Evolutionary conservation across 2,888 invertebrate species (phyloP), one percentile per base, ranked within the genome.

Genomic region (Ectropis crepuscularia): DNA sequence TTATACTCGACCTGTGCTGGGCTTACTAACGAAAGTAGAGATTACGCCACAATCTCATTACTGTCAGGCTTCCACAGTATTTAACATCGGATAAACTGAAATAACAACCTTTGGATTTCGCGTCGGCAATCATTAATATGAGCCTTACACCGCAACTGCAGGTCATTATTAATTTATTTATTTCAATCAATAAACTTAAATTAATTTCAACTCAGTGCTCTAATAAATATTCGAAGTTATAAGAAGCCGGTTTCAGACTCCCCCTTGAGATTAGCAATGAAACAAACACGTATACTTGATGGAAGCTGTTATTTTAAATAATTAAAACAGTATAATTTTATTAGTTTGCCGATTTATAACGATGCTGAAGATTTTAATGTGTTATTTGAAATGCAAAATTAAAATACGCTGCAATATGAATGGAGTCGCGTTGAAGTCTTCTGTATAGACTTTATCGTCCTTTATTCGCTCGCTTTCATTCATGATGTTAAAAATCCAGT

Each of bases 1-100:
- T 63, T 53, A 74, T 78, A 75, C 72, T 76, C 75, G 49, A 57
- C 39, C 60, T 71, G 75, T 41, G 50, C 42, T 28, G 53, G 43
- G 73, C 78, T 75, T 77, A 74, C 79, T 81, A 84, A 85, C 82
- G 77, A 83, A 85, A 82, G 85, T 79, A 83, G 79, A 87, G 87
- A 87, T 86, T 87, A 86, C 78, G 70, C 68, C 73, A 77, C 81
- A 80, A 89, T 88, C 86, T 85, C 81, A 86, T 88, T 87, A 88
- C 78, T 67, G 68, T 73, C 75, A 74, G 73, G 74, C 74, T 77
- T 71, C 73, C 75, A 73, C 70, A 75, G 72, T 75, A 74, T 78
- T 83, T 83, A 82, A 83, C 81, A 77, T 76, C 74, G 78, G 79
- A 81, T 83, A 85, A 85, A 78, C 77, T 76, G 74, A 75, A 78